Conservation (phyloP, 2,113 vertebrate genomes). For the Pygathrix nemaeus region DNA sequence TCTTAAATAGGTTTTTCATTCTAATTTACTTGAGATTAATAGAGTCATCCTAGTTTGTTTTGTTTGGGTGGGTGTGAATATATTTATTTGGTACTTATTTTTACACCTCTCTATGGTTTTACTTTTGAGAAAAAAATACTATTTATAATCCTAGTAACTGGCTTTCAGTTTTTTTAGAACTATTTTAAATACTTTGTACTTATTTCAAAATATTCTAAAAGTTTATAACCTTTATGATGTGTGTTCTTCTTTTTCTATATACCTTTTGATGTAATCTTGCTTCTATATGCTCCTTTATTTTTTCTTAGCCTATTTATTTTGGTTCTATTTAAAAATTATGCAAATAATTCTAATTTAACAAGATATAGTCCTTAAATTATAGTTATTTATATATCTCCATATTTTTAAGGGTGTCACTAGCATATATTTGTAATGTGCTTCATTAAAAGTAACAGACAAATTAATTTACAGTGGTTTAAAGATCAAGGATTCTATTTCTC, state of each 20-base stretch:
- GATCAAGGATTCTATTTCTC: not conserved
- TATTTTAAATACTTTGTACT: not conserved
- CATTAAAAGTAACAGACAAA: not conserved
- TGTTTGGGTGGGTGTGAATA: not conserved
- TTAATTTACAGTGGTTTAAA: not conserved
- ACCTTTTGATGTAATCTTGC: not conserved
- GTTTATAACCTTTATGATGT: not conserved
- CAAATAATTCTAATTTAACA: not conserved
- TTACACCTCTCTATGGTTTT: not conserved
- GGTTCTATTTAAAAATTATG: not conserved
- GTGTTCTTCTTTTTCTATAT: not conserved
- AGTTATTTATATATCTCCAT: not conserved
- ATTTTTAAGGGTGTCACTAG: not conserved
- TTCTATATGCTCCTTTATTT: not conserved
- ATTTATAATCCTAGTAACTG: not conserved
- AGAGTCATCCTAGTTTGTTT: not conserved
- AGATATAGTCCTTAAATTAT: not conserved
- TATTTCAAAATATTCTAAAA: not conserved
- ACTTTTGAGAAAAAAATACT: not conserved
- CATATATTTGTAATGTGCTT: not conserved
- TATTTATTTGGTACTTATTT: not conserved
- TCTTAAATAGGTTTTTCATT: not conserved
- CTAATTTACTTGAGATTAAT: not conserved
- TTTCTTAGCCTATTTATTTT: not conserved
- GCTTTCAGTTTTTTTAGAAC: not conserved